Conservation (phyloP, 2,888 invertebrate genomes). For the Cacoxenus indagator region DNA sequence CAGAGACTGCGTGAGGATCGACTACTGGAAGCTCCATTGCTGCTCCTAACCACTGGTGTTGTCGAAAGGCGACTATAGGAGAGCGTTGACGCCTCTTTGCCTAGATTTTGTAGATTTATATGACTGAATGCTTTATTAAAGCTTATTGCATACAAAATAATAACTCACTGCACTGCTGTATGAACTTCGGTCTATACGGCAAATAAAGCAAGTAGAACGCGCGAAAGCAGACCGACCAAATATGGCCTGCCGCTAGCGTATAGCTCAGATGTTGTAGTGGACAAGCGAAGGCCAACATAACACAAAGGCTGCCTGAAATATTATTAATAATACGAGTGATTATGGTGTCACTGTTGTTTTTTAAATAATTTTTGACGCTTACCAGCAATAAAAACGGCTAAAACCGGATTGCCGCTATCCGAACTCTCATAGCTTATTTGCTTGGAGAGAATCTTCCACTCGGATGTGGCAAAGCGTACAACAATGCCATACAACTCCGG, state of each 20-base stretch:
- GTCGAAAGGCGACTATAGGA: slow-evolving; percentile 70
- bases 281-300: slow-evolving; percentile 74
- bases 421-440: slow-evolving; percentile 73
- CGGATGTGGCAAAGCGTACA: slow-evolving; percentile 73
- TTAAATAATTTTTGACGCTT: slow-evolving; percentile 20
- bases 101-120: background rate
- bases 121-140: background rate
- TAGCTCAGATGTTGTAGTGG: slow-evolving; percentile 73
- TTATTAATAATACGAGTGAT: background rate
- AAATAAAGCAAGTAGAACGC: slow-evolving; percentile 69
- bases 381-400: slow-evolving; percentile 74
- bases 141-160: no score
- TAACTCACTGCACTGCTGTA: slow-evolving; percentile 65
- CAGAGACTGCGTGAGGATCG: slow-evolving; percentile 63
- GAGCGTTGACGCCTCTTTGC: slow-evolving; percentile 55
- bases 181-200: slow-evolving; percentile 69
- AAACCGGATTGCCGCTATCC: slow-evolving; percentile 73
- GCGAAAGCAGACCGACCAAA: slow-evolving; percentile 63
- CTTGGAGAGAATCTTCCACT: slow-evolving; percentile 73
- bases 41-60: slow-evolving; percentile 58
- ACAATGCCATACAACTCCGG: slow-evolving; percentile 72
- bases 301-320: slow-evolving; percentile 72
- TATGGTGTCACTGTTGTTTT: background rate
- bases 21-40: slow-evolving; percentile 51
- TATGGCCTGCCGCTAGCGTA: slow-evolving; percentile 68